Base-by-base conservation (phyloP, 1,140 invertebrate species). In the Drepana arcuata region DNA sequence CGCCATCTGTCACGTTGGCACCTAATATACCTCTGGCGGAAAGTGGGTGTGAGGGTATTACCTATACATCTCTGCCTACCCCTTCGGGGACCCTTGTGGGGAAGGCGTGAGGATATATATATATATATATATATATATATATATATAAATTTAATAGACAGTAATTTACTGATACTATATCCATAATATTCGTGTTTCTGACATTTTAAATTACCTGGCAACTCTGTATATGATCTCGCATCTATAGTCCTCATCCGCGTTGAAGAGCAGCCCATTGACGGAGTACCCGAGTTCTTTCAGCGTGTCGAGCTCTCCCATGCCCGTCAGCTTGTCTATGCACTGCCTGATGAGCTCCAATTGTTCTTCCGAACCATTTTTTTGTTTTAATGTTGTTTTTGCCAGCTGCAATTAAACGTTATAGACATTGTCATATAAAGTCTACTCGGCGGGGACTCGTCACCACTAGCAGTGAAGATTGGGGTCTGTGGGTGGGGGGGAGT, bases 161-260 rank as follows among this genome's bases (percentile, higher is more conserved):
- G n/a, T n/a, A n/a, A n/a, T n/a, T n/a, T n/a, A 26, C 14, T 23
- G 24, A 14, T 16, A 32, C 4, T 32, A 7, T 32, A n/a, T 18
- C 14, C 14, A n/a, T 7, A n/a, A 14, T n/a, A 30, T 4, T 30
- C 13, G 12, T 13, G n/a, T 2, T n/a, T n/a, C 14, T 28, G n/a
- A 14, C 9, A 10, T 1, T 16, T n/a, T 18, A 10, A 23, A 25
- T 28, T 34, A 61, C 65, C 53, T 56, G 25, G 65, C 65, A 1
- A 66, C 38, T 5, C 62, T 36, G 13, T 63, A 58, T 2, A 78
- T 55, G 14, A 63, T 44, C 42, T 74, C 66, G 5, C 31, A 28
- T 1, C 70, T 41, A 34, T 78, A 78, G 30, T 78, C 70, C 1
- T 25, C 28, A 34, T 78, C 73, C 3, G 60, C 62, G 15, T 60